Conservation (phyloP, 2,797 vertebrate species). For the Chaetophractus vellerosus region DNA sequence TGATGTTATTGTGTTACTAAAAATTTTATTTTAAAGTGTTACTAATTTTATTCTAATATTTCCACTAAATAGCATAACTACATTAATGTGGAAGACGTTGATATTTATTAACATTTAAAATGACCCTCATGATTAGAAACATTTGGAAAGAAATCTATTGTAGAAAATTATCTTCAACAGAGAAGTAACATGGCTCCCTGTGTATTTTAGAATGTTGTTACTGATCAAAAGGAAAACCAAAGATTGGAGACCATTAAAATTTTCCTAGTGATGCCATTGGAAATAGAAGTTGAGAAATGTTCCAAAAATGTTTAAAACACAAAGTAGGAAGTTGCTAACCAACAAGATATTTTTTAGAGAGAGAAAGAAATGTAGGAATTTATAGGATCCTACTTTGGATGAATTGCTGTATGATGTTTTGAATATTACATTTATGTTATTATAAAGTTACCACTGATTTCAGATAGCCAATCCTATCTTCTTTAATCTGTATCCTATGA, state of each 20-base stretch:
- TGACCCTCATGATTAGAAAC: background rate
- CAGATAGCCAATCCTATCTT: background rate
- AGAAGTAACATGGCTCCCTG: background rate
- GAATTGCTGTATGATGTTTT: background rate
- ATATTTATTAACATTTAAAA: background rate
- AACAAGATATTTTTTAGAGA: background rate
- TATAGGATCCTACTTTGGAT: background rate
- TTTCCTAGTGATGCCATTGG: background rate
- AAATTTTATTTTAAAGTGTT: background rate
- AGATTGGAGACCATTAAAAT: background rate
- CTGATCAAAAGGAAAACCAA: background rate
- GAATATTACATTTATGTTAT: background rate
- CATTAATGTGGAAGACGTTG: background rate
- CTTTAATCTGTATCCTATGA: background rate
- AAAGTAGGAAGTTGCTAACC: background rate
- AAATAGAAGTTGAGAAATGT: background rate
- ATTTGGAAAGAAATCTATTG: background rate
- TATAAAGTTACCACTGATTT: conserved; percentile 20
- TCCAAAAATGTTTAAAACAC: background rate
- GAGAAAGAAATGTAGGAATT: background rate
- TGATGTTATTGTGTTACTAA: background rate
- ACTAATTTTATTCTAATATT: background rate
- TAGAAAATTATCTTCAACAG: background rate
- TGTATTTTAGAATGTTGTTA: background rate
- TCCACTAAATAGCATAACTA: background rate